phyloP scores from a whole-genome alignment of 2,113 vertebrate species.

The Notothenia coriiceps region DNA sequence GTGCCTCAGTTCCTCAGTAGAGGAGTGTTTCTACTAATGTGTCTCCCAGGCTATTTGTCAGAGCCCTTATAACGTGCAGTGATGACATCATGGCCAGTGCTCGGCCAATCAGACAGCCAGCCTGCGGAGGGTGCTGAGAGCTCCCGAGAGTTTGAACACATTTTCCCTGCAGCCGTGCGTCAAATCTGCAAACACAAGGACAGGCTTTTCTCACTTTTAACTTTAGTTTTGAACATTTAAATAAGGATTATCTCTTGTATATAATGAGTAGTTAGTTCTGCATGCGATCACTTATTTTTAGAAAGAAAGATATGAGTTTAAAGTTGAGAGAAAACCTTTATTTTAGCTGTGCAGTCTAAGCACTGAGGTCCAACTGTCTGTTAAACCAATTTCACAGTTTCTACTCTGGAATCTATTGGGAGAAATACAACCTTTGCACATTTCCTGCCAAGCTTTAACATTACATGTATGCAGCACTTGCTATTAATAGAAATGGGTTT shows the following conservation, averaged over 20 bases:
- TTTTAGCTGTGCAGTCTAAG: neutral
- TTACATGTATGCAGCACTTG: neutral
- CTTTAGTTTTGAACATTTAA: neutral
- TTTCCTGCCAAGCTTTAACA: neutral
- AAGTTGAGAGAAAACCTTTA: neutral
- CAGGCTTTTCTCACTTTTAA: conserved; percentile 1
- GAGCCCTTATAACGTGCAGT: conserved; percentile 83
- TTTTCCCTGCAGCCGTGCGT: conserved; percentile 54
- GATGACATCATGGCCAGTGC: conserved; percentile 82
- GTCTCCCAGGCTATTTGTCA: conserved; percentile 83
- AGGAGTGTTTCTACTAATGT: conserved; percentile 78
- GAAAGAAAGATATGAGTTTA: neutral
- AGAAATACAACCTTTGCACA: neutral
- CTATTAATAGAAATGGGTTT: neutral
- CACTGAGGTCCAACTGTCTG: conserved; percentile 1
- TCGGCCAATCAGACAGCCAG: conserved; percentile 80
- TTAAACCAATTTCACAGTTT: neutral
- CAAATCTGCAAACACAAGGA: conserved; percentile 24
- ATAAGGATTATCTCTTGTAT: too few species aligned
- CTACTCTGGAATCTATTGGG: conserved; percentile 13
- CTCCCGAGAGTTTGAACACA: conserved; percentile 77
- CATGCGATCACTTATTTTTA: neutral
- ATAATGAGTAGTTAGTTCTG: too few species aligned
- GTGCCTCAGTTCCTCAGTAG: conserved; percentile 50
- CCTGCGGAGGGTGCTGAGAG: conserved; percentile 64